Conservation (phyloP, 2,797 vertebrate genomes). For the Pipistrellus nathusii region DNA sequence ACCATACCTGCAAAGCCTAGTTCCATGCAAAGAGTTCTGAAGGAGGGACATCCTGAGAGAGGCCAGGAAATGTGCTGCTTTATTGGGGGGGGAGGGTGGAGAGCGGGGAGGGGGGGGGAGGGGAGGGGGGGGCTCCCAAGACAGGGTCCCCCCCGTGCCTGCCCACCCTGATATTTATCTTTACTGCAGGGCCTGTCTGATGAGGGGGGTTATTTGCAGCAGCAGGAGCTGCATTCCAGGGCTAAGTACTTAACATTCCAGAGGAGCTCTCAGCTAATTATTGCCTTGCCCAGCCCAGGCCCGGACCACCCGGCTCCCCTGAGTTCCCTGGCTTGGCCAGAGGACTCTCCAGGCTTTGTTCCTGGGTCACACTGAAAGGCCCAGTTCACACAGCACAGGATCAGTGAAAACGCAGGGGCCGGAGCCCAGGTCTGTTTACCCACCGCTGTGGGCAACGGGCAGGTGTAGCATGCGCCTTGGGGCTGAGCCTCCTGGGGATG, state of each 20-base stretch:
- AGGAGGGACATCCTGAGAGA: background rate
- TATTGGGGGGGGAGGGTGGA: no score
- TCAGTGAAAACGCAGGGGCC: background rate
- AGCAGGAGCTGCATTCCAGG: slow-evolving; percentile 70
- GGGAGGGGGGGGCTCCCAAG: background rate
- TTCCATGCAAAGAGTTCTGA: background rate
- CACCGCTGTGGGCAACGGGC: background rate
- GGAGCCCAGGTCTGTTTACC: background rate
- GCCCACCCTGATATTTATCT: slow-evolving; percentile 66
- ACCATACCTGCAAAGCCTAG: background rate
- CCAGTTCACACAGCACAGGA: background rate
- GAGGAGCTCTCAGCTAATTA: slow-evolving; percentile 75
- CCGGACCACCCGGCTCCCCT: slow-evolving; percentile 70
- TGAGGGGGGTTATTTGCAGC: slow-evolving; percentile 58
- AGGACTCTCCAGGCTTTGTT: slow-evolving; percentile 5
- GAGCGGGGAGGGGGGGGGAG: background rate
- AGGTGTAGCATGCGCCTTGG: background rate
- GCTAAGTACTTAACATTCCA: slow-evolving; percentile 80
- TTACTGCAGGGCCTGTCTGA: slow-evolving; percentile 1
- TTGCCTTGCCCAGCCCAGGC: slow-evolving; percentile 65
- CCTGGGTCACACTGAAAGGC: background rate
- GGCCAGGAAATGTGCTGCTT: background rate
- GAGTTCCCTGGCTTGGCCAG: background rate
- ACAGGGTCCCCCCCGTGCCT: slow-evolving; percentile 17
- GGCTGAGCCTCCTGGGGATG: background rate